Evolutionary conservation across 2,797 vertebrate genomes (phyloP).

Genomic region (Poecilia velifera): DNA sequence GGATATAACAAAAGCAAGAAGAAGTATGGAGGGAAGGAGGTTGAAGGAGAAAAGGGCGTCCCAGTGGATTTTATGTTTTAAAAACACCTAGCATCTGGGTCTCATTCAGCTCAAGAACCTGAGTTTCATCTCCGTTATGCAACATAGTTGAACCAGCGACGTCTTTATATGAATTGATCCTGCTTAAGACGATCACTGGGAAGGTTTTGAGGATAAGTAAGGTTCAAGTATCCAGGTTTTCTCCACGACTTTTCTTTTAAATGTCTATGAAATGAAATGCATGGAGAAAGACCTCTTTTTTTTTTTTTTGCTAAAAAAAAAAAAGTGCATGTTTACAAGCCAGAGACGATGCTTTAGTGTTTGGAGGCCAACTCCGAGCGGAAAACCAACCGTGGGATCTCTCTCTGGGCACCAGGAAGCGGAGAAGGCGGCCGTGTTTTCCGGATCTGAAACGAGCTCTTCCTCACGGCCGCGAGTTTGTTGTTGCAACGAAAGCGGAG

Average conservation of each 20-base stretch:
- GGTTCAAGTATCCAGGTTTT: conserved; percentile 25
- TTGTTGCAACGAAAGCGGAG: conserved; percentile 81
- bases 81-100: conserved; percentile 73
- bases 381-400: conserved; percentile 23
- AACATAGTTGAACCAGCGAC: conserved; percentile 66
- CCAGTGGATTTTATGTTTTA: conserved; percentile 49
- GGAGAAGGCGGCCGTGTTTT: conserved; percentile 66
- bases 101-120: conserved; percentile 63
- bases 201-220: conserved; percentile 9
- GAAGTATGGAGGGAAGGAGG: conserved; percentile 5
- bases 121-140: conserved; percentile 71
- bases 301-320: conserved; percentile 31
- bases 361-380: conserved; percentile 20
- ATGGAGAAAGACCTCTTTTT: conserved; percentile 29
- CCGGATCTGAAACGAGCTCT: conserved; percentile 64
- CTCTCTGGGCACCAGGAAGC: conserved; percentile 52
- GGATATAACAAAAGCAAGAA: conserved; percentile 41
- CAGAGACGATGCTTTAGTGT: conserved; percentile 44
- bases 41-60: conserved; percentile 14
- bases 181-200: conserved; percentile 11
- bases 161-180: conserved; percentile 44
- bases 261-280: conserved; percentile 14
- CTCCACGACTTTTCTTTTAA: conserved; percentile 49
- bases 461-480: conserved; percentile 76
- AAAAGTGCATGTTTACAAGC: conserved; percentile 47